Conservation (phyloP, 2,888 invertebrate species). For the Mylabris sibirica region DNA sequence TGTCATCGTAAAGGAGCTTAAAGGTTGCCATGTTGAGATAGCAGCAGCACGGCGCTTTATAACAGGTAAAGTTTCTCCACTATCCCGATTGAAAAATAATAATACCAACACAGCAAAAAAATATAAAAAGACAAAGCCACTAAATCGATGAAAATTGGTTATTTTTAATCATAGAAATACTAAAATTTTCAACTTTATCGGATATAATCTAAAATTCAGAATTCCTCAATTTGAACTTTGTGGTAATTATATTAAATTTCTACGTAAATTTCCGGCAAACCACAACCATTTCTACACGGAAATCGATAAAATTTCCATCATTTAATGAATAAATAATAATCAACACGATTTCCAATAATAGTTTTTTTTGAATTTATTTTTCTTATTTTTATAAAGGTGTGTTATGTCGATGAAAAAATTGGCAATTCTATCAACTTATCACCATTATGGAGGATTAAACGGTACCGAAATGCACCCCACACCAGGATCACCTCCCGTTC, state of each 20-base stretch:
- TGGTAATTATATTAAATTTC: too few species aligned
- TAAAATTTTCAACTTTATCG: neutral
- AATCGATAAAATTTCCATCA: slow-evolving; percentile 4
- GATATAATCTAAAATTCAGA: neutral
- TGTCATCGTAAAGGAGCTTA: slow-evolving; percentile 43
- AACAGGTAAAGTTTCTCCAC: slow-evolving; percentile 41
- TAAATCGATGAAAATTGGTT: neutral
- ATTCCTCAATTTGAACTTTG: neutral
- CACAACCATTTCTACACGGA: neutral
- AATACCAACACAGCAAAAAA: neutral
- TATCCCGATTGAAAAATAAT: neutral
- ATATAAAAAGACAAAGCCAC: too few species aligned
- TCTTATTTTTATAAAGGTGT: slow-evolving; percentile 55
- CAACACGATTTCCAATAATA: neutral
- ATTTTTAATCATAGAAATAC: slow-evolving; percentile 8
- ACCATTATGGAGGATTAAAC: slow-evolving; percentile 64
- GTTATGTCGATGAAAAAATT: slow-evolving; percentile 74
- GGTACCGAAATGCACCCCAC: slow-evolving; percentile 57
- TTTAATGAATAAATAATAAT: neutral
- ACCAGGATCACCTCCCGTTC: slow-evolving; percentile 56
- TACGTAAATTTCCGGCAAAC: neutral
- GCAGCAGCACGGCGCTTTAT: slow-evolving; percentile 50
- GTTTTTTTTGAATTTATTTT: neutral
- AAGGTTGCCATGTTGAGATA: slow-evolving; percentile 46
- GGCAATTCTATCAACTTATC: slow-evolving; percentile 66